These are phyloP conservation scores for Pangasius krempfi DNA, from an alignment of 2,797 vertebrate genomes.

Conservation along the genomic window DNA sequence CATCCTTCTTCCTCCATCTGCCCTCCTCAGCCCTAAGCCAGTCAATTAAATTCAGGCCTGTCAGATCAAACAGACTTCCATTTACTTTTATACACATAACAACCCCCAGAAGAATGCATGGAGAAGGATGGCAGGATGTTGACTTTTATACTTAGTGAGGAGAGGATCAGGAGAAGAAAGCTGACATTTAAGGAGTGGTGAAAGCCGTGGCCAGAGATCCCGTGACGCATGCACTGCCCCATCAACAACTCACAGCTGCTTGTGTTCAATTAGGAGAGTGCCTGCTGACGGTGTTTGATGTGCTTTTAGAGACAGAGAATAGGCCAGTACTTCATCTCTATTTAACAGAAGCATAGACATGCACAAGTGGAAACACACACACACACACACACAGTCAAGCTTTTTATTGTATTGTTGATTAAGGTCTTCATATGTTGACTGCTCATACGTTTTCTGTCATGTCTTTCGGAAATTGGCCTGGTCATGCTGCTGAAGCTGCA, in stretches of 20 bases:
- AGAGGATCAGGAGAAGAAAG: slow-evolving; percentile 63
- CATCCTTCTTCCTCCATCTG: slow-evolving; percentile 54
- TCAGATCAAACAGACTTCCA: slow-evolving; percentile 72
- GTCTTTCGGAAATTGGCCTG: background rate
- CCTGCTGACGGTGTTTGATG: slow-evolving; percentile 65
- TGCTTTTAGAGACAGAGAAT: slow-evolving; percentile 58
- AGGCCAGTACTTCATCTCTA: slow-evolving; percentile 49
- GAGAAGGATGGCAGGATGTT: slow-evolving; percentile 49
- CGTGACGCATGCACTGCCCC: slow-evolving; percentile 54
- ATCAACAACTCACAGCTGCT: slow-evolving; percentile 49
- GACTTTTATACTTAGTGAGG: slow-evolving; percentile 63
- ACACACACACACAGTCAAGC: background rate
- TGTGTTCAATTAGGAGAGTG: slow-evolving; percentile 63
- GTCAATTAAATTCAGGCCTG: slow-evolving; percentile 71
- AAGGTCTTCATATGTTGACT: background rate
- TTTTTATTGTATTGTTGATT: background rate
- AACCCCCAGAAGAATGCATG: slow-evolving; percentile 62
- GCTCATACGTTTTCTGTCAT: slow-evolving; percentile 4
- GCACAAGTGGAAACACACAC: slow-evolving; percentile 10
- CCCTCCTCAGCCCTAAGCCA: slow-evolving; percentile 65
- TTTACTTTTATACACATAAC: slow-evolving; percentile 60
- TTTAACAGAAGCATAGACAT: slow-evolving; percentile 24
- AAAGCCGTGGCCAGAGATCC: slow-evolving; percentile 38
- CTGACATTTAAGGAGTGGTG: slow-evolving; percentile 64
- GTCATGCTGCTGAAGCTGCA: background rate